Evolutionary conservation across 2,888 invertebrate genomes (phyloP).

Genomic region (Uloborus plumipes): DNA sequence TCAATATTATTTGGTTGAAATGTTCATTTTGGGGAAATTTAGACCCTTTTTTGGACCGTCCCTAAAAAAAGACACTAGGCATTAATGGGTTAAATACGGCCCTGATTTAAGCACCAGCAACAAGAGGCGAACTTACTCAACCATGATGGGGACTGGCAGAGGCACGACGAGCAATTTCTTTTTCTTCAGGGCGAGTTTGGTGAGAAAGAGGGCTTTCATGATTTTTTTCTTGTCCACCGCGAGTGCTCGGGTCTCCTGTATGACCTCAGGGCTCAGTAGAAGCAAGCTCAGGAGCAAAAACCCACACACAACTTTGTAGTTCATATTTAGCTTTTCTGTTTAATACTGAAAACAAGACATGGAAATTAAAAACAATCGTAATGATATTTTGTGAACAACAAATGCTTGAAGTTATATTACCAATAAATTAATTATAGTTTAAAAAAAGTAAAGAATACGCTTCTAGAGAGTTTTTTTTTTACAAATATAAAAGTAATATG

Average conservation of each 20-base stretch:
- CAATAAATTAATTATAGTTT: too few relatives aligned
- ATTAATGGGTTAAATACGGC: too few relatives aligned
- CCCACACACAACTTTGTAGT: slow-evolving; percentile 29
- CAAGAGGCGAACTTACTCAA: slow-evolving; percentile 51
- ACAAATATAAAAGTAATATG: too few relatives aligned
- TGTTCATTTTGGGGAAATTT: too few relatives aligned
- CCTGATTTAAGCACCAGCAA: too few relatives aligned
- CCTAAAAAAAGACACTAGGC: too few relatives aligned
- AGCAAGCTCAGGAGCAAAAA: slow-evolving; percentile 34
- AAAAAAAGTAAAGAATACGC: too few relatives aligned
- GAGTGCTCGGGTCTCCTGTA: slow-evolving; percentile 41
- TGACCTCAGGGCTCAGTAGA: slow-evolving; percentile 23
- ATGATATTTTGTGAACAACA: not conserved
- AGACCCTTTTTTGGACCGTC: too few relatives aligned
- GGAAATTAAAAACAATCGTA: not conserved
- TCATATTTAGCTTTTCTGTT: slow-evolving; percentile 20
- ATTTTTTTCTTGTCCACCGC: slow-evolving; percentile 60
- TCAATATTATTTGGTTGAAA: too few relatives aligned
- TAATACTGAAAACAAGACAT: not conserved
- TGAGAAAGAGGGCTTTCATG: slow-evolving; percentile 54
- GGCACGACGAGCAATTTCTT: slow-evolving; percentile 55
- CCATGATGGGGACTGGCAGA: slow-evolving; percentile 53
- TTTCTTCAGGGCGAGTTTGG: slow-evolving; percentile 56
- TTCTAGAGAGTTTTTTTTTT: too few relatives aligned
- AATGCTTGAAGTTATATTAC: too few relatives aligned